These are phyloP conservation scores for Falco biarmicus DNA, from an alignment of 2,797 vertebrate species.

Conservation along the genomic window DNA sequence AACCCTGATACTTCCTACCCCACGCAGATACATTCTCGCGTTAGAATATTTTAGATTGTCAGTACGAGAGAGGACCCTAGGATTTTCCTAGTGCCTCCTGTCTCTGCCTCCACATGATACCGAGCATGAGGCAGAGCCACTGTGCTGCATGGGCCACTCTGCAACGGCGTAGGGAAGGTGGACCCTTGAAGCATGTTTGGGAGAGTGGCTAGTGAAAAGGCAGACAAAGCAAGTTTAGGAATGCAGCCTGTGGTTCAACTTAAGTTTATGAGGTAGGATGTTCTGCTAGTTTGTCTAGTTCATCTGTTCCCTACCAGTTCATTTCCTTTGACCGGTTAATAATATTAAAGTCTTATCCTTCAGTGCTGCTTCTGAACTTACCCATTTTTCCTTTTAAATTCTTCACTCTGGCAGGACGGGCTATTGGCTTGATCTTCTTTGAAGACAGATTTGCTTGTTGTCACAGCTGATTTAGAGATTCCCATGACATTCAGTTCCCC, in stretches of 20 bases:
- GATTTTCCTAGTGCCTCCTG: neutral
- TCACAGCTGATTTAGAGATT: slow-evolving; percentile 63
- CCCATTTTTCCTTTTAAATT: slow-evolving; percentile 27
- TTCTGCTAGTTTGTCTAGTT: neutral
- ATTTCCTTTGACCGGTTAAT: neutral
- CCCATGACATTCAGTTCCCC: neutral
- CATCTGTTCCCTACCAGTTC: neutral
- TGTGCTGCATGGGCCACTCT: neutral
- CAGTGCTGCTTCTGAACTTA: neutral
- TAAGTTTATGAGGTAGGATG: neutral
- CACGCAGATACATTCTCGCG: neutral
- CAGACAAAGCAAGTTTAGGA: neutral
- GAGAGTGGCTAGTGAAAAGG: neutral
- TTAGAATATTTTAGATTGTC: neutral
- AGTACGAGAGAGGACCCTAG: neutral
- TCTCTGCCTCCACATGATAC: neutral
- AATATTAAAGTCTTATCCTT: neutral
- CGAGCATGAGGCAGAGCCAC: neutral
- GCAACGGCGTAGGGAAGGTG: neutral
- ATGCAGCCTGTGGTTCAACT: neutral
- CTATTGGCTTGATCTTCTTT: slow-evolving; percentile 24
- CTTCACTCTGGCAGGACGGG: neutral
- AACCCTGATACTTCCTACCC: neutral
- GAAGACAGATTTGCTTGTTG: slow-evolving; percentile 46
- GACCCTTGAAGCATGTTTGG: neutral